Base-by-base conservation (phyloP, 2,113 vertebrate species). In the Erpornis zantholeuca region DNA sequence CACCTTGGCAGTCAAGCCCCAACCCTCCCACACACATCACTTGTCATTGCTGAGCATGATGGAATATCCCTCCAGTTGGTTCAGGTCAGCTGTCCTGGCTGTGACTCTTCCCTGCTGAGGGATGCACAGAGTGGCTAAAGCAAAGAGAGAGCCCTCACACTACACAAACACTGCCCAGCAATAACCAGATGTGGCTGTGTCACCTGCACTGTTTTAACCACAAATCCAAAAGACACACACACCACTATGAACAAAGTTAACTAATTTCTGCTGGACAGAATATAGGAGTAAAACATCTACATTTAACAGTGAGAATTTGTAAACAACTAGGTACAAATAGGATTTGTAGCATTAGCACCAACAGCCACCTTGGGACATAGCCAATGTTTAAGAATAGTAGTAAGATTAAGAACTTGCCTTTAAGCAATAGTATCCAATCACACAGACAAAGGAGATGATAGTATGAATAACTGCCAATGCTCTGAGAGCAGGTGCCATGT, bases 381-480 rank as follows among this genome's bases (percentile, higher is more conserved):
- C 5, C 2, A 2, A 4, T 23, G 40, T 66, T 69, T 45, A 82
- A 60, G 40, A 49, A 60, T 23, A 82, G 38, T n/a, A 66, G 19
- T 27, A 49, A 59, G 45, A 31, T 35, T 68, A 50, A 63, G 56
- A 64, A 72, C 96, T 97, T 97, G 98, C 99, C 99, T 99, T 99
- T 65, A 99, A 97, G 96, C 98, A 99, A 88, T 99, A 99, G 86
- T 99, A 99, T 82, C 99, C 99, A 94, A 99, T 98, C 40, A 99
- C 99, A 86, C 99, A 99, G 93, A 99, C 98, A 71, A 99, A 98
- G 28, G 99, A 99, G 97, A 99, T 99, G 95, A 99, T 52, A 2
- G 99, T 99, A 94, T 99, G 99, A 75, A 99, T 97, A 44, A 99
- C 91, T 60, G 99, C 99, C 82, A 99, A 69, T 72, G 98, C 99